phyloP scores from a whole-genome alignment of 2,113 vertebrate species.

The Helogale parvula region DNA sequence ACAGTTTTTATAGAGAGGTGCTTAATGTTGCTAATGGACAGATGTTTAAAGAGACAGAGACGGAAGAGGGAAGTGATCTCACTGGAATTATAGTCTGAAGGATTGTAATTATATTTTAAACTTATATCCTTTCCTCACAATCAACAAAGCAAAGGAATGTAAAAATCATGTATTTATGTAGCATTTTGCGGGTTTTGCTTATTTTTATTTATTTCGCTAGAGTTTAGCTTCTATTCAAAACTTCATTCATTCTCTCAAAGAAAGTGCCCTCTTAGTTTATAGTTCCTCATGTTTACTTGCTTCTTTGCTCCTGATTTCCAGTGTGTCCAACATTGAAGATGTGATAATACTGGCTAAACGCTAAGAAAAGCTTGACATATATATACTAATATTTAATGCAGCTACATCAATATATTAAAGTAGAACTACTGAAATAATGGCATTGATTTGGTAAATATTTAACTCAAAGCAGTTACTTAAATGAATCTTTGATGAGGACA shows the following conservation, averaged over 20 bases:
- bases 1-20: not conserved
- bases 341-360: not conserved
- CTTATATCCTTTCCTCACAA: not conserved
- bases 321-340: not conserved
- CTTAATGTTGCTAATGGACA: not conserved
- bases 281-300: not conserved
- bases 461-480: not conserved
- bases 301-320: not conserved
- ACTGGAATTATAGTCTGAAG: not conserved
- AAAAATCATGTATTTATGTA: not conserved
- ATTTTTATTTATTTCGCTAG: not conserved
- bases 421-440: not conserved
- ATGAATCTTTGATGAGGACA: not conserved
- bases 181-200: not conserved
- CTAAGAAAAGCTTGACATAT: not conserved
- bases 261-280: not conserved
- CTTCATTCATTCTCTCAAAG: not conserved
- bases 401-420: not conserved
- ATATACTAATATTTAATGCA: not conserved
- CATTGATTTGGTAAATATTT: not conserved
- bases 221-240: not conserved
- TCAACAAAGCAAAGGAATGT: not conserved
- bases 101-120: not conserved
- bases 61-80: not conserved
- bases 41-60: not conserved